phyloP scores from a whole-genome alignment of 2,797 vertebrate species.

The Lates japonicus region DNA sequence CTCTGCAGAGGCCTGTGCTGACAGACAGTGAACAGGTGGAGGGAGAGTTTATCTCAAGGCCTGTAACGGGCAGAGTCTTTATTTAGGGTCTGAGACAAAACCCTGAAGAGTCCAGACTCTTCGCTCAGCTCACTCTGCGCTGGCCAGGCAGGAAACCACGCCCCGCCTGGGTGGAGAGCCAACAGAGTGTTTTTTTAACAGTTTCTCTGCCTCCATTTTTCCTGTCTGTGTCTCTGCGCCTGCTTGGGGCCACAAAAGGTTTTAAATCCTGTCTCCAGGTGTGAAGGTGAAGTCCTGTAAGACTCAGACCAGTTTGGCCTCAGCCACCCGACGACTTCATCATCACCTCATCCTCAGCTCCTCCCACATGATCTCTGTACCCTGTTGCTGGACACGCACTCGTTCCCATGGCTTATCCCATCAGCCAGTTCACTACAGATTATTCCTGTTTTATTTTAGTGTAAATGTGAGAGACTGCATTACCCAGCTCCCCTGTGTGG shows the following conservation, averaged over 20 bases:
- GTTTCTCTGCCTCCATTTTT: too few species aligned
- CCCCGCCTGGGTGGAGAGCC: slow-evolving; percentile 90
- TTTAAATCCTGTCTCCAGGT: slow-evolving; percentile 78
- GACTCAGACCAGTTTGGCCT: slow-evolving; percentile 88
- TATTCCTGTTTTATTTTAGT: too few species aligned
- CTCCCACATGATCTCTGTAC: slow-evolving; percentile 62
- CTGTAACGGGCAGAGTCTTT: too few species aligned
- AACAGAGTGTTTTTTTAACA: too few species aligned
- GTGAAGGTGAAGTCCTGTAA: slow-evolving; percentile 91
- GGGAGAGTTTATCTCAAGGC: too few species aligned
- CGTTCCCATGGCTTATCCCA: slow-evolving; percentile 91
- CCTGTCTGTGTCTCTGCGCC: too few species aligned
- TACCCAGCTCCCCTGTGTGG: neutral
- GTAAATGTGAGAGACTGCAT: neutral
- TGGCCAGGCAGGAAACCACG: slow-evolving; percentile 84
- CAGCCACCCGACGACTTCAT: slow-evolving; percentile 50
- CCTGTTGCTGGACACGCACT: slow-evolving; percentile 70
- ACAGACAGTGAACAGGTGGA: too few species aligned
- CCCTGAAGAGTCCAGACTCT: slow-evolving; percentile 92
- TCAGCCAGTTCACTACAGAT: slow-evolving; percentile 82
- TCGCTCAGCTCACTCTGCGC: slow-evolving; percentile 88
- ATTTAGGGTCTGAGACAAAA: slow-evolving; percentile 90
- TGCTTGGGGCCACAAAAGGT: too few species aligned
- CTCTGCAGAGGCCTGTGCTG: too few species aligned
- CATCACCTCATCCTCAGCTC: slow-evolving; percentile 83